Percentiles rank a stretch among this genome's conserved stretches.
These are phyloP conservation scores for Eueremaeus valkanovi DNA, from an alignment of 2,888 invertebrate species.

Conservation along the genomic window DNA sequence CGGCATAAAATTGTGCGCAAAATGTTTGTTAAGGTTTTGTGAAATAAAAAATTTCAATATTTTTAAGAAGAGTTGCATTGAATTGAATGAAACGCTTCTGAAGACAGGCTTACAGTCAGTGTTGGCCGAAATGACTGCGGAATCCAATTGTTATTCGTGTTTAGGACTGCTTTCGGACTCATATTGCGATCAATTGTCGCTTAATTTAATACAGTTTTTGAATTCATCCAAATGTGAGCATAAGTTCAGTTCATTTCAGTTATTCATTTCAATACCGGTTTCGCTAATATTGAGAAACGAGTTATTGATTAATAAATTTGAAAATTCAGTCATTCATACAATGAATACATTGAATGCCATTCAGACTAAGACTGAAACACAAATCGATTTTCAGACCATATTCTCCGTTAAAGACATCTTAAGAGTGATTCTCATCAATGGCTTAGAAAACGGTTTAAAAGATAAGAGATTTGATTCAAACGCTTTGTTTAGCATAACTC, in stretches of 20 bases:
- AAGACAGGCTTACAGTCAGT: not conserved
- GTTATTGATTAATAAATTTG: constrained; percentile 20
- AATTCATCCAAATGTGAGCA: not conserved
- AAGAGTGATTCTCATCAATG: not conserved
- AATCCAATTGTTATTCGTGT: constrained; percentile 28
- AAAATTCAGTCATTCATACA: not conserved
- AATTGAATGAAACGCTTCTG: not conserved
- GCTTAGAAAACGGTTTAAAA: not conserved
- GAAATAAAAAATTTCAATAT: not conserved
- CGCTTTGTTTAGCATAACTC: not conserved
- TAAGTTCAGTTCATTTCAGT: constrained; percentile 28
- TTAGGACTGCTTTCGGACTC: constrained; percentile 5
- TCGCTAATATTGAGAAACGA: constrained; percentile 27
- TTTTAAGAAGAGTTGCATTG: not conserved
- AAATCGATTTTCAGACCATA: not conserved
- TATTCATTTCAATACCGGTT: constrained; percentile 29
- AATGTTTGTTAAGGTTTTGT: constrained; percentile 24
- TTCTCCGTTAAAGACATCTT: constrained; percentile 9
- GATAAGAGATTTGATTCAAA: not conserved
- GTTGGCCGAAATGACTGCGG: not conserved
- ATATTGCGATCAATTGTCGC: not conserved
- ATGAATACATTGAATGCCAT: not conserved
- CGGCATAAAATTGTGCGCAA: not conserved
- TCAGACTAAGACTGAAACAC: not conserved
- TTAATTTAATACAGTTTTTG: constrained; percentile 3